A percentile compares a stretch with the other conserved stretches of the same genome.
These are phyloP conservation scores for Triops longicaudatus DNA, from an alignment of 1,140 invertebrate genomes.

Conservation along the genomic window DNA sequence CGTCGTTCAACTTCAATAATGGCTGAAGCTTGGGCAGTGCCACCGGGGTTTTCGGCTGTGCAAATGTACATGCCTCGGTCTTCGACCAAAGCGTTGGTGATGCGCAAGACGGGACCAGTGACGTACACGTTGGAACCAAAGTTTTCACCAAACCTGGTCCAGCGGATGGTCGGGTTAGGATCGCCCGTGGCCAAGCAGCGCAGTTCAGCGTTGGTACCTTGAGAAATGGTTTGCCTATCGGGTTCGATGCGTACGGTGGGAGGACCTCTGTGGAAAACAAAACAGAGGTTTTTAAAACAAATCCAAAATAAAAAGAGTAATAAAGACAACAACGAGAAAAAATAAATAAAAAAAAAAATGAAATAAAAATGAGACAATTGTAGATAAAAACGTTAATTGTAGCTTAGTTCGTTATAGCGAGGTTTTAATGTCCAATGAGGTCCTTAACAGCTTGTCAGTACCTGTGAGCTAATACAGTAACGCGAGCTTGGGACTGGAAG, in stretches of 20 bases:
- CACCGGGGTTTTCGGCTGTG: slow-evolving; percentile 48
- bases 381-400: background rate
- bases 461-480: slow-evolving; percentile 39
- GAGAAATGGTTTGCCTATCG: slow-evolving; percentile 59
- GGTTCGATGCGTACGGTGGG: slow-evolving; percentile 54
- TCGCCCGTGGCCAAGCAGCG: slow-evolving; percentile 60
- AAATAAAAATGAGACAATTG: slow-evolving; percentile 18
- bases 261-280: slow-evolving; percentile 33
- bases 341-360: slow-evolving; percentile 27
- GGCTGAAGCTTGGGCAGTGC: slow-evolving; percentile 54
- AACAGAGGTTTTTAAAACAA: slow-evolving; percentile 24
- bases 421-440: too few relatives aligned
- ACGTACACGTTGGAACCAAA: slow-evolving; percentile 54
- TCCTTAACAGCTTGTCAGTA: slow-evolving; percentile 25
- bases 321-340: background rate
- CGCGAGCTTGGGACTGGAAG: slow-evolving; percentile 39
- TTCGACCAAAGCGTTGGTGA: slow-evolving; percentile 56
- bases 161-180: slow-evolving; percentile 61
- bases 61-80: slow-evolving; percentile 69
- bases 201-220: slow-evolving; percentile 66
- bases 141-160: slow-evolving; percentile 62
- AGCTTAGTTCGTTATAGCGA: background rate
- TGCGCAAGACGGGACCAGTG: slow-evolving; percentile 57
- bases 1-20: slow-evolving; percentile 76
- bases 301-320: background rate